Evolutionary conservation across 2,797 vertebrate genomes (phyloP), one percentile per base, ranked within the genome.

Genomic region (Amphiprion clarkii): DNA sequence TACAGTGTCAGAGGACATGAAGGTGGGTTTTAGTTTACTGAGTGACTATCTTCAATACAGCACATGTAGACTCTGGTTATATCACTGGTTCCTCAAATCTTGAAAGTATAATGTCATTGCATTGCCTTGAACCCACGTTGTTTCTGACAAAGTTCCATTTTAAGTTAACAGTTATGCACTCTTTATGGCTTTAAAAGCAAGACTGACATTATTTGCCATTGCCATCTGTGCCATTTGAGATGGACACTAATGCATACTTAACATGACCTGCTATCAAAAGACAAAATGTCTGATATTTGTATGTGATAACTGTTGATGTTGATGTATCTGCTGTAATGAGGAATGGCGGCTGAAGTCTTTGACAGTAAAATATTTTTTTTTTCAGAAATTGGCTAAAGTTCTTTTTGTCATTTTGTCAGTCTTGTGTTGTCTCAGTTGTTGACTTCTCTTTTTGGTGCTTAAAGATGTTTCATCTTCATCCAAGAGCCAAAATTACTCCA

Each of bases 251-350:
- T 69, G 36, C 36, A 31, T 51, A 52, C 23, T 74, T 67, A 82
- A 72, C 53, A 66, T 57, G 21, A 52, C 67, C 52, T 21, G 33
- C 25, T 60, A 64, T 81, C 19, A 46, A n/a, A 67, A 55, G 23
- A 49, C 42, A 70, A 67, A 51, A 42, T 67, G 67, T 83, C 69
- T 76, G 42, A 69, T 77, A 48, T 80, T 75, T 90, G 67, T 83
- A 62, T 78, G 76, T 86, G 61, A 53, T 69, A 69, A 42, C 25
- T 79, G 79, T 88, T 2, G 36, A 48, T 79, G 79, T 88, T 2
- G 36, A 48, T 87, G 81, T 84, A 56, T 88, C 82, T 90, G 88
- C 90, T 93, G 91, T 88, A 88, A 78, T 17, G 19, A 72, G 54
- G 57, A 85, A 74, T 25, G 13, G 40, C 75, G 39, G 42, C 23